Evolutionary conservation across 1,140 invertebrate genomes (phyloP).

Genomic region (Bombus superbus): DNA sequence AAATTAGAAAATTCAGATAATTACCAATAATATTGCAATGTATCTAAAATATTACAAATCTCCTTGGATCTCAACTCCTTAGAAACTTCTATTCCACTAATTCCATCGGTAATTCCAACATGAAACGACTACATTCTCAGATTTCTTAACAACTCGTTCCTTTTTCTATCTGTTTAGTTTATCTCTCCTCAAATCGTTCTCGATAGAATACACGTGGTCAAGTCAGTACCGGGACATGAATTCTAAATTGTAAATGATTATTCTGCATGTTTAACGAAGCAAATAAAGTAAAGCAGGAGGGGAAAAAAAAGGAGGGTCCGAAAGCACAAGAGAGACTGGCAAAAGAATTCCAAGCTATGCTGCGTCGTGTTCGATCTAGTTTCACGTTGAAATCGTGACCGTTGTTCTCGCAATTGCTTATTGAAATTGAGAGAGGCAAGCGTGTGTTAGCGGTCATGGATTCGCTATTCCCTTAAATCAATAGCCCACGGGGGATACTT

Average conservation of each 20-base stretch:
- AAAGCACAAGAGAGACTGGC: background rate
- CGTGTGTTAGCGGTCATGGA: conserved; percentile 42
- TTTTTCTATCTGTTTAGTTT: background rate
- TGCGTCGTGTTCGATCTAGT: conserved; percentile 44
- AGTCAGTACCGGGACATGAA: background rate
- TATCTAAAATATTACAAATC: too few relatives aligned
- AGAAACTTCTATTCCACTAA: too few relatives aligned
- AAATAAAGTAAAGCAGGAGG: background rate
- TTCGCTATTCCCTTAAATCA: conserved; percentile 51
- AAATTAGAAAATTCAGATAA: too few relatives aligned
- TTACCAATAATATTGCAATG: too few relatives aligned
- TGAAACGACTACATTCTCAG: too few relatives aligned
- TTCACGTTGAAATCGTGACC: conserved; percentile 42
- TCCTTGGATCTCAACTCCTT: too few relatives aligned
- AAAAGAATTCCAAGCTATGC: conserved; percentile 9
- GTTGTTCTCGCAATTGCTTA: conserved; percentile 49
- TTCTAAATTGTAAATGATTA: conserved; percentile 42
- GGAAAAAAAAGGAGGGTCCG: too few relatives aligned
- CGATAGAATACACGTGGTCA: background rate
- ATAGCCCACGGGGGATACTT: conserved; percentile 35
- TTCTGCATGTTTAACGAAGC: conserved; percentile 22
- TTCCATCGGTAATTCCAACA: too few relatives aligned
- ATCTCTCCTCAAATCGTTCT: background rate
- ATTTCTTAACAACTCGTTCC: background rate
- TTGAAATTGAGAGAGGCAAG: conserved; percentile 53